Evolutionary conservation across 2,888 invertebrate genomes (phyloP), one percentile per base, ranked within the genome.

Genomic region (Caenorhabditis zanzibari): DNA sequence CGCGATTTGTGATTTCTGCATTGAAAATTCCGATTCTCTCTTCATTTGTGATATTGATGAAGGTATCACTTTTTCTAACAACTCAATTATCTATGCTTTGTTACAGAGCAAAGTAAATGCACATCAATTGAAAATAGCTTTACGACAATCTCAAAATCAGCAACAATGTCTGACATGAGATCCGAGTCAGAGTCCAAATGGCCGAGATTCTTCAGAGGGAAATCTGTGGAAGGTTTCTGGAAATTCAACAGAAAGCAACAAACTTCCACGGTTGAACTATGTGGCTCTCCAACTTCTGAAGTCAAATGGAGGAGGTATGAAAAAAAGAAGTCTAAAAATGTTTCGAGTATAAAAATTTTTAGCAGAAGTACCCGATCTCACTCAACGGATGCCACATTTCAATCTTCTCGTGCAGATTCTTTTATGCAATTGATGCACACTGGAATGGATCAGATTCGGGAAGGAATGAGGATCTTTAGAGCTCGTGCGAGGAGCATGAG

Each of bases 1-100:
- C 12, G 85, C 87, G 9, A 82, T 90, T 63, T 90, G 90, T 76
- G 87, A 88, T 59, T 88, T 86, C 61, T 80, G 88, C 28, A 90
- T 90, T 68, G 82, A 85, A 16, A 80, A 89, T 63, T 86, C 88
- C 0, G 68, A 75, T 22, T 32, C 69, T n/a, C 71, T 88, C n/a
- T 87, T 86, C 64, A 75, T 71, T n/a, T 73, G 41, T 24, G 81
- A 86, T 22, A 63, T 81, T 52, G 83, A 85, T 24, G 80, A 81
- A 49, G 84, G 79, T 75, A 22, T 6, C 38, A 28, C 9, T 6
- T 44, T 4, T 9, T 52, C 14, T 1, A 26, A 26, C 3, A 16
- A 32, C n/a, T 44, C 32, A 5, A 35, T n/a, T 12, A 22, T n/a
- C 4, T 35, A 19, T 2, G 24, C 9, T 26, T 32, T 56, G 10